phyloP scores from a whole-genome alignment of 30 jellyfish, hydroid and myxozoan genomes.

The Catostylus mosaicus region DNA sequence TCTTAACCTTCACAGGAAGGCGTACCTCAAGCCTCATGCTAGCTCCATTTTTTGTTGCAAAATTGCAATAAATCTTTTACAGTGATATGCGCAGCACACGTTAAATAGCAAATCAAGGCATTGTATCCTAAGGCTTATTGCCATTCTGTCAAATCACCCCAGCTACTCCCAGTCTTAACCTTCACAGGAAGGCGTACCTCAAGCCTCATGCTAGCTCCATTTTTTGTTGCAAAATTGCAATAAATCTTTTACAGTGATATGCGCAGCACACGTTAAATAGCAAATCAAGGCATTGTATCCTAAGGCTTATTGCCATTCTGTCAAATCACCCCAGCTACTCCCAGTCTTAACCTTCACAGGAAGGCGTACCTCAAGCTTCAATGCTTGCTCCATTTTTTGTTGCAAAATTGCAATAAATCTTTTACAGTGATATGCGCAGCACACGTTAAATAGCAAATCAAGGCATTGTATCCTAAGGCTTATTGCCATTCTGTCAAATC shows the following conservation, averaged over 20 bases:
- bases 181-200: conserved; percentile 91
- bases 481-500: conserved; percentile 50
- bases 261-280: conserved; percentile 76
- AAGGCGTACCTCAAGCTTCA: conserved; percentile 70
- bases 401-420: conserved; percentile 43
- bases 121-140: conserved; percentile 38
- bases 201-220: conserved; percentile 92
- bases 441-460: conserved; percentile 88
- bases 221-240: conserved; percentile 60
- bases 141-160: conserved; percentile 84
- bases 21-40: conserved; percentile 76
- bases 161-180: conserved; percentile 75
- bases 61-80: conserved; percentile 35
- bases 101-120: conserved; percentile 87
- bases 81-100: conserved; percentile 55
- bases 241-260: conserved; percentile 34
- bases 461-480: conserved; percentile 91
- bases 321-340: conserved; percentile 84
- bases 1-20: conserved; percentile 81
- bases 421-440: conserved; percentile 32
- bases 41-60: conserved; percentile 83
- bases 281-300: conserved; percentile 95
- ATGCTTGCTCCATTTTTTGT: conserved; percentile 88
- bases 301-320: too few species aligned
- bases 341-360: conserved; percentile 89